Base-by-base conservation (phyloP, 2,888 invertebrate genomes). In the Tetragnatha montana region DNA sequence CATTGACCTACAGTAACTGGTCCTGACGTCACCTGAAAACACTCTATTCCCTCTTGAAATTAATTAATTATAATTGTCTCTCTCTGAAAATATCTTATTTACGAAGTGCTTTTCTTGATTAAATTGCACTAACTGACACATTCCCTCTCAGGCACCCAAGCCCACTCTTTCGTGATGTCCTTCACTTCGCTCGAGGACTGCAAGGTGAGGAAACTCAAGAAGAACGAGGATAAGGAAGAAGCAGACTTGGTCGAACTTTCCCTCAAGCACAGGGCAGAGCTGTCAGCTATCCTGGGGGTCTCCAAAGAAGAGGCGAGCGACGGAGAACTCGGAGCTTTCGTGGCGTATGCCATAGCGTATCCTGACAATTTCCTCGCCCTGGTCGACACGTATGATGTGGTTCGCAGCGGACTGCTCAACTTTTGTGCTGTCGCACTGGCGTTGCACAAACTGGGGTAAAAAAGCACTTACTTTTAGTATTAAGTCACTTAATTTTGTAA, bases 91-190 rank as follows among this genome's bases (percentile, higher is more conserved):
- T n/a, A n/a, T n/a, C n/a, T n/a, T n/a, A n/a, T n/a, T n/a, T n/a
- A n/a, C n/a, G n/a, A n/a, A n/a, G n/a, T n/a, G n/a, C n/a, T n/a
- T n/a, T n/a, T n/a, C n/a, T n/a, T n/a, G n/a, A n/a, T n/a, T n/a
- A n/a, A n/a, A n/a, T n/a, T n/a, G n/a, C n/a, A n/a, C n/a, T n/a
- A n/a, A n/a, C n/a, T n/a, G n/a, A n/a, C n/a, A n/a, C n/a, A n/a
- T n/a, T n/a, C n/a, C n/a, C n/a, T n/a, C n/a, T n/a, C n/a, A n/a
- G 99, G 99, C 75, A 99, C 99, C 70, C 98, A 99, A 94, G 99
- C 99, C 79, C 99, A 99, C 94, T 97, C 99, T 50, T 99, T 98
- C 94, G 97, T 99, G 92, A 98, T 98, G 91, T 98, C 99, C 17
- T 99, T 98, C 94, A 96, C 95, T 92, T 80, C 86, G 17, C 12